Evolutionary conservation across 2,797 vertebrate species (phyloP).

Genomic region (Perodicticus potto): DNA sequence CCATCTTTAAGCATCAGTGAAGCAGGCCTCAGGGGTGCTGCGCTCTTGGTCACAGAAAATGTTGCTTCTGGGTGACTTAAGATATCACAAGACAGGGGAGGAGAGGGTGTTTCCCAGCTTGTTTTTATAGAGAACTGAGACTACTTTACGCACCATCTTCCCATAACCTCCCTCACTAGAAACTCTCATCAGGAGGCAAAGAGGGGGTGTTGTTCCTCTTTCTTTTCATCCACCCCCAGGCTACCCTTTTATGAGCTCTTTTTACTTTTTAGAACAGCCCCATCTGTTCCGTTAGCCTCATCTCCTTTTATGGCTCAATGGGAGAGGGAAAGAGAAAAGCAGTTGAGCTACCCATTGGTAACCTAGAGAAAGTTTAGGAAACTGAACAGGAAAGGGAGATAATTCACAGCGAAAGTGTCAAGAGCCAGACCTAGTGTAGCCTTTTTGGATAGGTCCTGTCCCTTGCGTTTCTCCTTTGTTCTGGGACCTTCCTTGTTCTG

Average conservation of each 20-base stretch:
- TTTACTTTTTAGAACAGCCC: background rate
- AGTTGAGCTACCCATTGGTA: background rate
- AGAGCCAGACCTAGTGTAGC: too few species aligned
- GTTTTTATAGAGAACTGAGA: slow-evolving; percentile 66
- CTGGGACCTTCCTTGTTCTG: background rate
- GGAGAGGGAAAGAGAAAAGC: background rate
- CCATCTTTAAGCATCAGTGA: accelerated
- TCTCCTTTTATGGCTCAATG: background rate
- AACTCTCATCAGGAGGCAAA: background rate
- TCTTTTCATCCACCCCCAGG: background rate
- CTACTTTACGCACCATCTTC: background rate
- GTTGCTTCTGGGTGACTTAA: background rate
- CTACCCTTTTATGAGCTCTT: background rate
- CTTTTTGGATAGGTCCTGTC: accelerated
- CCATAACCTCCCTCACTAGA: slow-evolving; percentile 17
- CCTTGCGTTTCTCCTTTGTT: accelerated
- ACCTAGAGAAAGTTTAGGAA: background rate
- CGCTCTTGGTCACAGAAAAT: background rate
- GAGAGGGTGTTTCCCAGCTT: slow-evolving; percentile 43
- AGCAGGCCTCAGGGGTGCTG: too few species aligned
- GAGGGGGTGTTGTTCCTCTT: slow-evolving; percentile 35
- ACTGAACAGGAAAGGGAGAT: too few species aligned
- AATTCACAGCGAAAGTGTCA: background rate
- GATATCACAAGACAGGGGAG: background rate
- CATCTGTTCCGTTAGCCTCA: background rate